Evolutionary conservation across 2,888 invertebrate species (phyloP), one percentile per base, ranked within the genome.

Genomic region (Boloria euphrosyne): DNA sequence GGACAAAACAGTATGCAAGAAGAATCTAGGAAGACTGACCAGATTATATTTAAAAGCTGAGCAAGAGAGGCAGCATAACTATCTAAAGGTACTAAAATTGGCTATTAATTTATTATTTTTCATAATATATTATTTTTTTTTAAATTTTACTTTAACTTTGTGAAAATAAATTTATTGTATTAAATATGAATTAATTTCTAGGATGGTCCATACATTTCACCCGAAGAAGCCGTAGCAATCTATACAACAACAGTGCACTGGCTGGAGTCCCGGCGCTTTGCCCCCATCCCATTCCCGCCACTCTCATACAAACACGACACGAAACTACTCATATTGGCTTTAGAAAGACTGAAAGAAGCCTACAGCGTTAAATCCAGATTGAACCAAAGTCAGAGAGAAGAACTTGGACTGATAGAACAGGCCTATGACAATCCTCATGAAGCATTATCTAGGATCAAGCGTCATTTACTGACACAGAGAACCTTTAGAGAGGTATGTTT

Each of bases 391-490:
- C 99, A 99, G 87, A 94, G 99, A 74, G 99, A 99, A 85, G 99
- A 99, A 85, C 89, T 99, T 74, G 99, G 99, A 6, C 93, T 99
- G 54, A 99, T 99, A 74, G 99, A 99, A 85, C 99, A 99, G 89
- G 99, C 99, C 0, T 99, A 99, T 79, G 99, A 99, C 84, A 99
- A 99, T 91, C 99, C 99, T 31, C 99, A 99, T 83, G 99, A 99
- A 87, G 99, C 99, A 0, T 89, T 99, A 73, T 99, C 99, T 0
- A 96, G 99, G 80, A 99, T 99, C 80, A 99, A 99, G 85, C 97
- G 99, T 94, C 99, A 99, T 92, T 93, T 99, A 81, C 93, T 99
- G 5, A 99, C 99, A 0, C 99, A 99, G 89, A 94, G 99, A 86
- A 98, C 98, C 13, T 99, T 99, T 83, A 99, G 99, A 93, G 99